These are phyloP conservation scores for Microcaecilia unicolor DNA, from an alignment of 2,797 vertebrate species.

Conservation along the genomic window DNA sequence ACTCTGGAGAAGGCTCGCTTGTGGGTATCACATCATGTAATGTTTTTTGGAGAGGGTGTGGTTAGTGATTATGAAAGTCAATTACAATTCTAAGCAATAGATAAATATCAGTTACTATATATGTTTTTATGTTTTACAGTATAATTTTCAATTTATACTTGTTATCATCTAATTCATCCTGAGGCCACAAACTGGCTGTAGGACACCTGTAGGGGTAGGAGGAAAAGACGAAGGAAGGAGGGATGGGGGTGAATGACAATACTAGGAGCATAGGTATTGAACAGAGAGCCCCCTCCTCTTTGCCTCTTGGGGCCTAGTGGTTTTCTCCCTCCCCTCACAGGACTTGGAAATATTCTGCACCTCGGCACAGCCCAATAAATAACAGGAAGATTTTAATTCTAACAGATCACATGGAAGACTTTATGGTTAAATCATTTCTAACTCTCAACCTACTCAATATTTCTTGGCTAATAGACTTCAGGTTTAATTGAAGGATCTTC, in stretches of 20 bases:
- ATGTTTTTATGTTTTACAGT: constrained; percentile 21
- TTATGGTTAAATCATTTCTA: constrained; percentile 54
- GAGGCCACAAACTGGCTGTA: not conserved
- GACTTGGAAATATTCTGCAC: constrained; percentile 4
- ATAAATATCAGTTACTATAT: constrained; percentile 28
- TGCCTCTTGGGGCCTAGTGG: not conserved
- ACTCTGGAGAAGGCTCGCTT: too few species aligned
- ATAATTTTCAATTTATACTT: constrained; percentile 23
- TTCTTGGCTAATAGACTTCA: constrained; percentile 63
- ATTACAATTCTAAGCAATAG: constrained; percentile 23
- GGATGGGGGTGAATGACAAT: too few species aligned
- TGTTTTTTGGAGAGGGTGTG: too few species aligned
- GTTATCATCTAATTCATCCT: constrained; percentile 18
- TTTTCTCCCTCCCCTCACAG: constrained; percentile 4
- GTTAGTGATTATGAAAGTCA: constrained; percentile 16
- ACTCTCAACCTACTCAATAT: constrained; percentile 58
- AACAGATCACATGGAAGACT: constrained; percentile 40
- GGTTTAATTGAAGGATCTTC: constrained; percentile 63
- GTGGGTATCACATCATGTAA: too few species aligned
- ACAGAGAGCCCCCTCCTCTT: too few species aligned
- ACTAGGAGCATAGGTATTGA: too few species aligned
- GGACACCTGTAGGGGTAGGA: fast-evolving
- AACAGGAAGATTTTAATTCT: constrained; percentile 18
- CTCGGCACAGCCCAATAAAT: constrained; percentile 8
- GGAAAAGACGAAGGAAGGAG: not conserved